Percentiles rank a stretch among this genome's conserved stretches.
These are phyloP conservation scores for Halictus ligatus DNA, from an alignment of 2,888 invertebrate species.

Conservation along the genomic window DNA sequence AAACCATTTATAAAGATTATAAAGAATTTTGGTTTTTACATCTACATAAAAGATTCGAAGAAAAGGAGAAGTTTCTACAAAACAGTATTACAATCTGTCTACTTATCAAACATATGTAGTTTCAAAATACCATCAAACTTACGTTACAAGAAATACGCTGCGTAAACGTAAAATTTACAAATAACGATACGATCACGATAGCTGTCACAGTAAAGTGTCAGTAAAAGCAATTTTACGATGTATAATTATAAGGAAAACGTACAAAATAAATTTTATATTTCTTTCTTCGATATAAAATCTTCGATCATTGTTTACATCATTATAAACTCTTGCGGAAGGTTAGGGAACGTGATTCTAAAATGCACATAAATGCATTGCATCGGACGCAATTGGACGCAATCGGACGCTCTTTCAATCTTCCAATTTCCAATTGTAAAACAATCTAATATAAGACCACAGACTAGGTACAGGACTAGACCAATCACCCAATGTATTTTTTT, in stretches of 20 bases:
- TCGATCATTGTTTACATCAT: slow-evolving; percentile 20
- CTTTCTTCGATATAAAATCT: background rate
- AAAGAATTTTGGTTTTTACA: background rate
- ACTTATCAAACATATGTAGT: slow-evolving; percentile 7
- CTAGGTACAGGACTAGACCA: too few species aligned
- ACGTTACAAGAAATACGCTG: background rate
- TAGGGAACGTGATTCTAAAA: background rate
- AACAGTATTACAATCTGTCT: background rate
- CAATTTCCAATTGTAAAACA: too few species aligned
- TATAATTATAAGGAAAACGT: background rate
- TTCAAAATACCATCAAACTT: background rate
- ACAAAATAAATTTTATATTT: background rate
- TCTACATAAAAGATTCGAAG: background rate
- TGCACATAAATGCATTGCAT: background rate
- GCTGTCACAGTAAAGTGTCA: background rate
- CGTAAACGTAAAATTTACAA: background rate
- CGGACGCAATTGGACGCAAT: too few species aligned
- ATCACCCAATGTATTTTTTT: too few species aligned
- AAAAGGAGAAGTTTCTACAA: background rate
- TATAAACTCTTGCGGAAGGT: background rate
- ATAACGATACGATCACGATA: background rate
- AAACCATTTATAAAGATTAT: background rate
- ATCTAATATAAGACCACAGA: too few species aligned
- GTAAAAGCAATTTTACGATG: background rate
- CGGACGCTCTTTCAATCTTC: too few species aligned